Percentiles rank a stretch among this genome's conserved stretches.
These are phyloP conservation scores for Xyliphius kryptos DNA, from an alignment of 2,113 vertebrate genomes.

Conservation along the genomic window DNA sequence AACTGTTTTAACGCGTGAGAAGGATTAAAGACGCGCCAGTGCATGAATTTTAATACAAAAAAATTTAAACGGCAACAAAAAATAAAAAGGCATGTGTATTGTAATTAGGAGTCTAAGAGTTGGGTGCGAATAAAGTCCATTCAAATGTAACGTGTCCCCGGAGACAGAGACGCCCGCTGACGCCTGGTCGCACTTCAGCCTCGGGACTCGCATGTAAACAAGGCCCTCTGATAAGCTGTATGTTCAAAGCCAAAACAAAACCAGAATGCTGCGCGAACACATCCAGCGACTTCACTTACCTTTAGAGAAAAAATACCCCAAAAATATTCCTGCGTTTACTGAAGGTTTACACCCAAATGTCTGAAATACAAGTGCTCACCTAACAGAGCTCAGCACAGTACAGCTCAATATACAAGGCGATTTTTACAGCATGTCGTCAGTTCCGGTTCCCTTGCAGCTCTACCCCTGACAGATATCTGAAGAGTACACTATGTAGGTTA, in stretches of 20 bases:
- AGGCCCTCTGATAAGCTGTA: conserved; percentile 52
- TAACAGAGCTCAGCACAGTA: conserved; percentile 35
- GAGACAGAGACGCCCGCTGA: conserved; percentile 27
- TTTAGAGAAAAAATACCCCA: conserved; percentile 24
- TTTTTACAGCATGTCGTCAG: conserved; percentile 54
- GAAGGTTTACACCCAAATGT: conserved; percentile 20
- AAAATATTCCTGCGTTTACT: conserved; percentile 18
- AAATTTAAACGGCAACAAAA: too few relatives aligned
- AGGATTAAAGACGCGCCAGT: too few relatives aligned
- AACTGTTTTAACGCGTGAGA: too few relatives aligned
- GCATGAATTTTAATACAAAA: too few relatives aligned
- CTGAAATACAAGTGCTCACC: conserved; percentile 26
- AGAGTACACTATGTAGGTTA: neutral
- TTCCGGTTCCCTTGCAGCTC: conserved; percentile 48
- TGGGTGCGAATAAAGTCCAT: neutral
- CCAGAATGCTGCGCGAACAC: neutral
- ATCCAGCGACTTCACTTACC: conserved; percentile 48
- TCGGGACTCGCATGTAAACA: conserved; percentile 73
- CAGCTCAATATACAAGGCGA: conserved; percentile 54
- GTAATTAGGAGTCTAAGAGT: too few relatives aligned
- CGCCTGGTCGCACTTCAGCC: conserved; percentile 53
- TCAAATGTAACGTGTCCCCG: neutral
- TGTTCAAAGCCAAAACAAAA: conserved; percentile 18
- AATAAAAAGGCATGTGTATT: too few relatives aligned
- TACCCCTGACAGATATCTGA: neutral